Percentiles rank a stretch among this genome's conserved stretches.
Conservation (phyloP, 2,797 vertebrate species). For the Leptatherina wallacei region DNA sequence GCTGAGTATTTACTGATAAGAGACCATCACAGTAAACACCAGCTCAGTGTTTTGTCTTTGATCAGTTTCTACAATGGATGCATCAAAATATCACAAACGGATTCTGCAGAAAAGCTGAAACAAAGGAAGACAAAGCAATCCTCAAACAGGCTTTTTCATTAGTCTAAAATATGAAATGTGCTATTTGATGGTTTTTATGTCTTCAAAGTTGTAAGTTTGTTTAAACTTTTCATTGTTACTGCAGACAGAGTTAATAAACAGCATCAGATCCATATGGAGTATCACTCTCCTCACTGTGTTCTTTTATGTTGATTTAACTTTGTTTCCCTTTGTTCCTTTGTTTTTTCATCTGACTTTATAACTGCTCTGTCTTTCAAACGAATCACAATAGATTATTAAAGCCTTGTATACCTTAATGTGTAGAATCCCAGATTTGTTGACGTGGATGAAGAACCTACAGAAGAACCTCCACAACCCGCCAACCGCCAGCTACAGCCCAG, state of each 20-base stretch:
- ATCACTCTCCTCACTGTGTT: neutral
- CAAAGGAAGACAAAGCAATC: neutral
- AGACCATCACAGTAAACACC: neutral
- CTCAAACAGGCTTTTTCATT: neutral
- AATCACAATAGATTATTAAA: neutral
- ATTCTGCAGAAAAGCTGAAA: neutral
- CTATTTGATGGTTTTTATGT: neutral
- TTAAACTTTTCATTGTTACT: neutral
- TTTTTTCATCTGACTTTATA: neutral
- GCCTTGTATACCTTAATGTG: rapidly evolving
- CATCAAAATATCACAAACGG: neutral
- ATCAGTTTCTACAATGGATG: neutral
- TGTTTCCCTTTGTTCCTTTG: neutral
- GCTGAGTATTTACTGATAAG: neutral
- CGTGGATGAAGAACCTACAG: constrained; percentile 93
- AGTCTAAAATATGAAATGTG: neutral
- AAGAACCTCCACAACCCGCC: constrained; percentile 89
- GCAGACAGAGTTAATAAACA: neutral
- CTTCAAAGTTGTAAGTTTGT: neutral
- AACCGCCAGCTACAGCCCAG: constrained; percentile 79
- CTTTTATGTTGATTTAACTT: neutral
- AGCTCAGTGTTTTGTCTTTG: neutral
- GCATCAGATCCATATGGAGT: neutral
- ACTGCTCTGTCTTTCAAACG: neutral
- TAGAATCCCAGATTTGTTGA: constrained; percentile 92